Evolutionary conservation across 2,888 invertebrate genomes (phyloP).

Genomic region (Calliopum simillimum): DNA sequence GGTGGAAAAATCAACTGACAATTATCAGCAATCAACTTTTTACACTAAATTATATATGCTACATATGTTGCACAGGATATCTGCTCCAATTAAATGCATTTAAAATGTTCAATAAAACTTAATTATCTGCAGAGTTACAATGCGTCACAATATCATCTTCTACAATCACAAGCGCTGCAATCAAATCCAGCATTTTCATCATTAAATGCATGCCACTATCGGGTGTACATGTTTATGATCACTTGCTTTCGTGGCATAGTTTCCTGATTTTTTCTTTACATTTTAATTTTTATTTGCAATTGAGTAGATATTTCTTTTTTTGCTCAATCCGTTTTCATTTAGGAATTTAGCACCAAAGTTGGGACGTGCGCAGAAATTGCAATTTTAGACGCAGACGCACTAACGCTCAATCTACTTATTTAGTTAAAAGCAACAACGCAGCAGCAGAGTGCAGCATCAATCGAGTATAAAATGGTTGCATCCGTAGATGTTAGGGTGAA

Average conservation of each 20-base stretch:
- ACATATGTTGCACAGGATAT: neutral
- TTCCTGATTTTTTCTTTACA: slow-evolving; percentile 25
- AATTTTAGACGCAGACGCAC: slow-evolving; percentile 33
- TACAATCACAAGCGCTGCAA: too few species aligned
- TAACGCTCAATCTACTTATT: neutral
- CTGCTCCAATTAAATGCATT: slow-evolving; percentile 15
- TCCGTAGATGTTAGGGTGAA: too few species aligned
- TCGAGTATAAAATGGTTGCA: too few species aligned
- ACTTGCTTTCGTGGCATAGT: slow-evolving; percentile 26
- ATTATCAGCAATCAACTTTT: too few species aligned
- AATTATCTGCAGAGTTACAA: neutral
- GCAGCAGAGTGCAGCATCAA: too few species aligned
- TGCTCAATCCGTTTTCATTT: neutral
- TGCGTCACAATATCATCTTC: too few species aligned
- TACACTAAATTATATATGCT: too few species aligned
- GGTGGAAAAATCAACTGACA: too few species aligned
- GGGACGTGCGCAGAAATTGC: slow-evolving; percentile 38
- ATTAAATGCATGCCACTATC: slow-evolving; percentile 31
- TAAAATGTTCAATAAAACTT: neutral
- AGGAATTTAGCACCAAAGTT: slow-evolving; percentile 22
- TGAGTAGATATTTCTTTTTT: neutral
- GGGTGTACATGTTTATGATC: slow-evolving; percentile 24
- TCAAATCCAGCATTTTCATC: too few species aligned
- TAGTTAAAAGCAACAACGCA: neutral
- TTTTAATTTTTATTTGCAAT: neutral